A percentile compares a stretch with the other conserved stretches of the same genome.
Evolutionary conservation across 2,797 vertebrate species (phyloP).

Genomic region (Pogoniulus pusillus): DNA sequence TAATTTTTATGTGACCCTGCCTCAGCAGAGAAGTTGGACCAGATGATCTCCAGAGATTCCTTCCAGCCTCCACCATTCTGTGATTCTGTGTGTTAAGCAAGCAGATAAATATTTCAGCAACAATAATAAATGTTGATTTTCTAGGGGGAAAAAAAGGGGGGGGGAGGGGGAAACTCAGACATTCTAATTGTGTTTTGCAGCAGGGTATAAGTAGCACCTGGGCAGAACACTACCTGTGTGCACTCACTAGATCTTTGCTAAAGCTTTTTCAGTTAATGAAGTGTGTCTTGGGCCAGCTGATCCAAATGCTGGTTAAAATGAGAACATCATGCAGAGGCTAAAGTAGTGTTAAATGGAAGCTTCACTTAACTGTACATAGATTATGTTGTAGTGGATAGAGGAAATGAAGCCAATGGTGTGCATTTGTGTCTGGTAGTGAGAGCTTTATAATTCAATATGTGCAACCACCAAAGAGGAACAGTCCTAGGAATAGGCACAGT

Average conservation of each 20-base stretch:
- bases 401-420: conserved; percentile 26
- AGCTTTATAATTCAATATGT: conserved; percentile 42
- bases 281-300: not conserved
- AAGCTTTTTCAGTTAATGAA: not conserved
- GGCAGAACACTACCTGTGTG: not conserved
- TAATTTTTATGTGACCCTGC: not conserved
- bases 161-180: too few relatives aligned
- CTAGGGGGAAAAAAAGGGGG: too few relatives aligned
- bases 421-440: not conserved
- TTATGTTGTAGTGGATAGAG: not conserved
- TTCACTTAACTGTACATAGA: not conserved
- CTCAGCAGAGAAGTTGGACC: too few relatives aligned
- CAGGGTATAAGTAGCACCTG: not conserved
- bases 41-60: too few relatives aligned
- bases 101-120: too few relatives aligned
- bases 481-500: not conserved
- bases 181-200: not conserved
- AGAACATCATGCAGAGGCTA: not conserved
- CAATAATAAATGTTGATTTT: too few relatives aligned
- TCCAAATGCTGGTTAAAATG: not conserved
- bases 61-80: too few relatives aligned
- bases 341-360: conserved; percentile 23
- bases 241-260: not conserved
- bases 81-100: too few relatives aligned
- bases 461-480: conserved; percentile 16